Evolutionary conservation across 2,113 vertebrate genomes (phyloP).

Genomic region (Protobothrops mucrosquamatus): DNA sequence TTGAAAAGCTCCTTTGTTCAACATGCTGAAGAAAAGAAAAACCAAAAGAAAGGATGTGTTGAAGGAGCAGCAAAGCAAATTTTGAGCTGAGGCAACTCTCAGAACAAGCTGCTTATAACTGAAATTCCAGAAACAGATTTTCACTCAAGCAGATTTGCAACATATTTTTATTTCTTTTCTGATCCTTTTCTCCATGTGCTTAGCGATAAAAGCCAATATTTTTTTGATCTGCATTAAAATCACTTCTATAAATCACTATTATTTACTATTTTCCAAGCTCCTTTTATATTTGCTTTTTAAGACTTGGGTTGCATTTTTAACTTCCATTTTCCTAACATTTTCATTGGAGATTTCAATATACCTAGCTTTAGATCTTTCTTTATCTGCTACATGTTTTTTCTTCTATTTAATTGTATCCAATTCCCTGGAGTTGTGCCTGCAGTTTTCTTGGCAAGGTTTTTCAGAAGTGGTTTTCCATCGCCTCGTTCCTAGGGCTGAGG

Average conservation of each 20-base stretch:
- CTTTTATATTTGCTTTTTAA: not conserved
- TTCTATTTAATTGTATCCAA: not conserved
- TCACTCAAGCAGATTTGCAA: not conserved
- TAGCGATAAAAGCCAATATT: not conserved
- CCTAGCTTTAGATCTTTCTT: not conserved
- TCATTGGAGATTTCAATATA: not conserved
- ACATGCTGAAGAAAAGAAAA: constrained; percentile 11
- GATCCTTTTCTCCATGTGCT: not conserved
- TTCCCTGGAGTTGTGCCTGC: not conserved
- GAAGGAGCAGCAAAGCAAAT: not conserved
- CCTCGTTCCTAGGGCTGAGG: not conserved
- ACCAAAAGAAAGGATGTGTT: not conserved
- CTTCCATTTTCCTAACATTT: not conserved
- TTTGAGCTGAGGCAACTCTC: not conserved
- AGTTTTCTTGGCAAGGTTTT: not conserved
- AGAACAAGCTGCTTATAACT: not conserved
- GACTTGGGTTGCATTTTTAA: not conserved
- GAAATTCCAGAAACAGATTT: not conserved
- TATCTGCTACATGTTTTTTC: not conserved
- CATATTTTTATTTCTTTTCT: not conserved
- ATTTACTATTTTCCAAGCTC: not conserved
- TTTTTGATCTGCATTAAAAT: not conserved
- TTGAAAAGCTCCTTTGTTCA: not conserved
- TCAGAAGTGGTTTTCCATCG: not conserved
- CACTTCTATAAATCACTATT: too few species aligned